phyloP scores from a whole-genome alignment of 2,888 invertebrate species.

The Zhengitettix transpicula region DNA sequence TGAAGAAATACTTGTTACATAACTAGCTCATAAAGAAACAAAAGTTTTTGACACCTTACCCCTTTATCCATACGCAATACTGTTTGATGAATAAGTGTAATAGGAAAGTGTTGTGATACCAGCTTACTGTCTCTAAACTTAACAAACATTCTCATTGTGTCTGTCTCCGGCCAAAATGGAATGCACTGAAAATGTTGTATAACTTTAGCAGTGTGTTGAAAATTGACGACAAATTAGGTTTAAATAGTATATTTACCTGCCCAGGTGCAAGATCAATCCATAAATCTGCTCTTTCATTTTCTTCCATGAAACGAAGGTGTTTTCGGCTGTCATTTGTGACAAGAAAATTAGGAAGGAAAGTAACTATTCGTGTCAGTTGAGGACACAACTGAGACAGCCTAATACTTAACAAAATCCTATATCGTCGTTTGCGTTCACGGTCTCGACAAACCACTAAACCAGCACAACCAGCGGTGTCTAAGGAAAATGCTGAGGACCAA shows the following conservation, averaged over 20 bases:
- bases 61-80: conserved; percentile 71
- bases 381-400: conserved; percentile 54
- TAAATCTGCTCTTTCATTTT: conserved; percentile 66
- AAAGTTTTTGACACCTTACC: conserved; percentile 27
- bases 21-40: background rate
- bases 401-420: conserved; percentile 51
- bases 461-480: conserved; percentile 56
- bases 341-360: conserved; percentile 61
- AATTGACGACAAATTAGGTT: background rate
- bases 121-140: conserved; percentile 59
- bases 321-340: conserved; percentile 53
- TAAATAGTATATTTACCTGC: conserved; percentile 30
- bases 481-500: conserved; percentile 44
- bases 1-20: background rate
- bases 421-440: conserved; percentile 51
- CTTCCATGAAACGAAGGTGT: conserved; percentile 59
- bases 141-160: conserved; percentile 63
- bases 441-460: conserved; percentile 50
- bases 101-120: conserved; percentile 60
- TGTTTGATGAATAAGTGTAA: conserved; percentile 49
- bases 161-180: conserved; percentile 69
- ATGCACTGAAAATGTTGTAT: conserved; percentile 25
- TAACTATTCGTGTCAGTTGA: conserved; percentile 60
- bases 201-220: background rate
- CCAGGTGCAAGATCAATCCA: conserved; percentile 60